Evolutionary conservation across 1,140 invertebrate species (phyloP).

Genomic region (Thrips palmi): DNA sequence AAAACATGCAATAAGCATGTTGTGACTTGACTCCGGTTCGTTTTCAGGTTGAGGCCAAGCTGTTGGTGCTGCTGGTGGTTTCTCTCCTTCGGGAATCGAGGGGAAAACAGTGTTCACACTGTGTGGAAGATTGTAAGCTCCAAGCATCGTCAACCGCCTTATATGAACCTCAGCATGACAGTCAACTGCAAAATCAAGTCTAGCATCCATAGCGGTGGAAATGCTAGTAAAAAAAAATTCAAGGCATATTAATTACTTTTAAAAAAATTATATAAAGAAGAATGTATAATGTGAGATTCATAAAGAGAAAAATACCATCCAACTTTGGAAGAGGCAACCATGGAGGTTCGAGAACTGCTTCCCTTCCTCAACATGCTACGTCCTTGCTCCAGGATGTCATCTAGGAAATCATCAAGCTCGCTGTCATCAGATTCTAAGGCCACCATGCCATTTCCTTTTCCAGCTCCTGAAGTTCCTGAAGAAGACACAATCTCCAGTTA

Average conservation of each 20-base stretch:
- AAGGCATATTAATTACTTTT: conserved; percentile 17
- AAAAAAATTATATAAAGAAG: conserved; percentile 9
- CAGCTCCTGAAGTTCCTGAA: too few species aligned
- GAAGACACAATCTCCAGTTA: too few species aligned
- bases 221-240: conserved; percentile 26
- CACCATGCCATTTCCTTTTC: too few species aligned
- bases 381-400: conserved; percentile 40
- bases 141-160: conserved; percentile 39
- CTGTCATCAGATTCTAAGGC: conserved; percentile 54
- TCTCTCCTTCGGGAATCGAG: conserved; percentile 16
- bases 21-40: conserved; percentile 21
- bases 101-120: conserved; percentile 31
- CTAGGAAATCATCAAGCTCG: conserved; percentile 47
- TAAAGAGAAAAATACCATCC: not conserved
- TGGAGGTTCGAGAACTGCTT: conserved; percentile 7
- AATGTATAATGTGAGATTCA: conserved; percentile 2
- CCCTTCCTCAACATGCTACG: conserved; percentile 26
- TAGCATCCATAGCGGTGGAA: conserved; percentile 53
- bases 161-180: conserved; percentile 48
- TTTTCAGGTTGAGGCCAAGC: conserved; percentile 17
- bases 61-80: not conserved
- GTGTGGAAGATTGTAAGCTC: conserved; percentile 34
- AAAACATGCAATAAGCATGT: conserved; percentile 51
- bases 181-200: conserved; percentile 56
- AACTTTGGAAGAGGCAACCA: conserved; percentile 9